Percentiles rank a stretch among this genome's conserved stretches.
These are phyloP conservation scores for Picathartes gymnocephalus DNA, from an alignment of 2,113 vertebrate species.

Conservation along the genomic window DNA sequence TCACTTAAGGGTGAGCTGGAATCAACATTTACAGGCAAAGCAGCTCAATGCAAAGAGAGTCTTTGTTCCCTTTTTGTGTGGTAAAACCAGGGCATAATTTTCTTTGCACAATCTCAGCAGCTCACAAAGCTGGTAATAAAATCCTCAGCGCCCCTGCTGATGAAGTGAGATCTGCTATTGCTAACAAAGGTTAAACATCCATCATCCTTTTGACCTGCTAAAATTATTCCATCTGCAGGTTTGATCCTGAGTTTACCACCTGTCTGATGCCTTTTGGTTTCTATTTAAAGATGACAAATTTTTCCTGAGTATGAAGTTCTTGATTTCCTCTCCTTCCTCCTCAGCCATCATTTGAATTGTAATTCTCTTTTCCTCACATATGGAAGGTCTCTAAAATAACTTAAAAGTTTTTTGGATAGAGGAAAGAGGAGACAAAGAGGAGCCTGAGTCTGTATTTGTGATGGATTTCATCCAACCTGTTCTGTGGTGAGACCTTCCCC, in stretches of 20 bases:
- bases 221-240: neutral
- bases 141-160: neutral
- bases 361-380: neutral
- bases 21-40: neutral
- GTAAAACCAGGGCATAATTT: neutral
- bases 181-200: neutral
- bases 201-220: neutral
- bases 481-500: neutral
- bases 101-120: neutral
- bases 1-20: neutral
- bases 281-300: neutral
- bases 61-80: neutral
- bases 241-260: neutral
- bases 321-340: neutral
- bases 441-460: neutral
- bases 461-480: neutral
- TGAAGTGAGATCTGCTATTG: neutral
- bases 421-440: neutral
- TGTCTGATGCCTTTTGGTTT: neutral
- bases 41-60: neutral
- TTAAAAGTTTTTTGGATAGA: neutral
- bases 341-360: neutral
- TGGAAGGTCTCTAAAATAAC: neutral
- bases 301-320: neutral
- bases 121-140: neutral